Base-by-base conservation (phyloP, 2,113 vertebrate genomes). In the Galbula dea region DNA sequence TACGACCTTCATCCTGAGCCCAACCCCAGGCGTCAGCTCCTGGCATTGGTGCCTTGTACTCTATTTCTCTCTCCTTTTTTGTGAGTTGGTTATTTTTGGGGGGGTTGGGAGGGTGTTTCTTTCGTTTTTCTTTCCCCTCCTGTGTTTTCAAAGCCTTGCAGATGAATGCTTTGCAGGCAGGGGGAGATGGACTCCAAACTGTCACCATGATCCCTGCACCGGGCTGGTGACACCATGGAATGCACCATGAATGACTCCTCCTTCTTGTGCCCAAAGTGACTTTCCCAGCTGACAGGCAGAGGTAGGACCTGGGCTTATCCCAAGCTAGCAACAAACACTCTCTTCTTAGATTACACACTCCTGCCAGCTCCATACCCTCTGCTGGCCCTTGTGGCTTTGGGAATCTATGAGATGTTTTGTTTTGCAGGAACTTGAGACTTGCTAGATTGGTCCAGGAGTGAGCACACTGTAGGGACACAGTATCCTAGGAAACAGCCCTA, bases 131-230 rank as follows among this genome's bases (percentile, higher is more conserved):
- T 48, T 30, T 29, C 7, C 8, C 9, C 10, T 59, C 18, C 11
- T 12, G 2, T 29, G 30, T 84, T 84, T 89, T 63, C 11, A n/a
- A 81, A 77, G n/a, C 20, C 27, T 43, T 51, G n/a, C 23, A 10
- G 37, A 79, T n/a, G 68, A 85, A 79, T 45, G 27, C 61, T 89
- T 84, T 72, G 18, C 81, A 19, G 10, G 39, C n/a, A n/a, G 30
- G 30, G 57, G 72, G 36, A 34, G 16, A 75, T 11, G 5, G 36
- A 24, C 8, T 82, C 27, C 78, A 45, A 21, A 45, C 9, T 2
- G 2, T 0, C 20, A 20, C 46, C 1, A 9, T 13, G 65, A 58
- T 61, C 11, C 11, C 34, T 11, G 20, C 0, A 0, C 29, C 3
- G 6, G 11, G 52, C 2, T 63, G 88, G 61, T 26, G 88, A 75